These are phyloP conservation scores for Cecidostiba fungosa DNA, from an alignment of 2,888 invertebrate species.

Conservation along the genomic window DNA sequence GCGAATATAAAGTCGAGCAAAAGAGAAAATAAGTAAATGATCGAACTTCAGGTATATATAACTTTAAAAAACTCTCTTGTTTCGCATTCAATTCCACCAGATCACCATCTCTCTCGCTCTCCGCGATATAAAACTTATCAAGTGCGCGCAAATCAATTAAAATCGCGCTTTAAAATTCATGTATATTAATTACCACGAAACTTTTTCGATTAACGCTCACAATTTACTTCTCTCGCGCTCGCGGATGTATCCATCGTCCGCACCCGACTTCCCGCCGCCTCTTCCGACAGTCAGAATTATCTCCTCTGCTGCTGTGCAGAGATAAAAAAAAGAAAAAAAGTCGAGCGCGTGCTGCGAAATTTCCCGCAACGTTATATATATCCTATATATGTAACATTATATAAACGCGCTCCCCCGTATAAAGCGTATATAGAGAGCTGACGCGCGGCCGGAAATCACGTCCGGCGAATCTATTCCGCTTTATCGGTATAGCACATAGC, in stretches of 20 bases:
- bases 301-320: background rate
- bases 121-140: slow-evolving; percentile 13
- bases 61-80: background rate
- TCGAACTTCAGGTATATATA: background rate
- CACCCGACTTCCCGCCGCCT: background rate
- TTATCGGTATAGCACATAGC: slow-evolving; percentile 29
- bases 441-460: slow-evolving; percentile 48
- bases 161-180: slow-evolving; percentile 54
- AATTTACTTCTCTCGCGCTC: background rate
- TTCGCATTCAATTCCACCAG: background rate
- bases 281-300: background rate
- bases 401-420: background rate
- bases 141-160: slow-evolving; percentile 40
- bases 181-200: slow-evolving; percentile 50
- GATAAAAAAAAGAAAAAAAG: background rate
- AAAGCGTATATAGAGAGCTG: background rate
- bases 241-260: background rate
- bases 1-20: no score
- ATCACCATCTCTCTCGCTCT: background rate
- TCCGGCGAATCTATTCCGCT: slow-evolving; percentile 50
- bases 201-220: slow-evolving; percentile 58
- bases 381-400: background rate
- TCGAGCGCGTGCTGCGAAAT: background rate
- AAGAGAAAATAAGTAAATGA: no score
- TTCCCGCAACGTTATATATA: background rate